These are phyloP conservation scores for Poeciliopsis occidentalis DNA, from an alignment of 2,113 vertebrate species.

Conservation along the genomic window DNA sequence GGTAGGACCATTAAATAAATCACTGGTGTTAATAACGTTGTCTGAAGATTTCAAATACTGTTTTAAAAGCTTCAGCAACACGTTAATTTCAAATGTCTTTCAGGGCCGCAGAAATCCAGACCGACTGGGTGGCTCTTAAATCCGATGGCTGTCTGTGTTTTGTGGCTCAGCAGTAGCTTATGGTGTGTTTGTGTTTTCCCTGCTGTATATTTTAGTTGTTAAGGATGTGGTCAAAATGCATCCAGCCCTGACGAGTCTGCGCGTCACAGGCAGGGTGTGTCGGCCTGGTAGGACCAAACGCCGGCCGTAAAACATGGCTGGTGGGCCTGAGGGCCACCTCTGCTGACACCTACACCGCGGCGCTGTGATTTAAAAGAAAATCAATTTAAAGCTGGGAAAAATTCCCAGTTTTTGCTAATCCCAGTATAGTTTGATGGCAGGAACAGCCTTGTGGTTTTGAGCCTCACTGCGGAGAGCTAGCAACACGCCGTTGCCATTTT, in stretches of 20 bases:
- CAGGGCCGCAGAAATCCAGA: background rate
- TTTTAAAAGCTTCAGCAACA: too few relatives aligned
- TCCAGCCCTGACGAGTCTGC: conserved; percentile 24
- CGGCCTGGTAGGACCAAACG: conserved; percentile 3
- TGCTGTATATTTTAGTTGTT: conserved; percentile 42
- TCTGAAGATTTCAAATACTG: too few relatives aligned
- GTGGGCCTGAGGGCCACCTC: conserved; percentile 31
- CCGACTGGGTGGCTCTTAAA: conserved; percentile 4
- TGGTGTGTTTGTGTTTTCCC: conserved; percentile 39
- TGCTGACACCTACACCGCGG: conserved; percentile 28
- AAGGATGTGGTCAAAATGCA: conserved; percentile 51
- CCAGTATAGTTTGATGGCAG: conserved; percentile 43
- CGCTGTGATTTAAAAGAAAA: conserved; percentile 20
- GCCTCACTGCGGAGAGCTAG: conserved; percentile 4
- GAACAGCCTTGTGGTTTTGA: conserved; percentile 54
- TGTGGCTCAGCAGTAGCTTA: conserved; percentile 25
- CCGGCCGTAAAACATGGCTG: conserved; percentile 21
- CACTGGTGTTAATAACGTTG: background rate
- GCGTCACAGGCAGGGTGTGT: conserved; percentile 40
- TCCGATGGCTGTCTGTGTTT: conserved; percentile 14
- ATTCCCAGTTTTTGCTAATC: conserved; percentile 23
- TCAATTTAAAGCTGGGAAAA: conserved; percentile 51
- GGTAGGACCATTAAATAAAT: background rate
- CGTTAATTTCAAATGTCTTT: background rate
- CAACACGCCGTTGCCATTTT: conserved; percentile 18